Evolutionary conservation across 2,888 invertebrate species (phyloP).

Genomic region (Diadromus collaris): DNA sequence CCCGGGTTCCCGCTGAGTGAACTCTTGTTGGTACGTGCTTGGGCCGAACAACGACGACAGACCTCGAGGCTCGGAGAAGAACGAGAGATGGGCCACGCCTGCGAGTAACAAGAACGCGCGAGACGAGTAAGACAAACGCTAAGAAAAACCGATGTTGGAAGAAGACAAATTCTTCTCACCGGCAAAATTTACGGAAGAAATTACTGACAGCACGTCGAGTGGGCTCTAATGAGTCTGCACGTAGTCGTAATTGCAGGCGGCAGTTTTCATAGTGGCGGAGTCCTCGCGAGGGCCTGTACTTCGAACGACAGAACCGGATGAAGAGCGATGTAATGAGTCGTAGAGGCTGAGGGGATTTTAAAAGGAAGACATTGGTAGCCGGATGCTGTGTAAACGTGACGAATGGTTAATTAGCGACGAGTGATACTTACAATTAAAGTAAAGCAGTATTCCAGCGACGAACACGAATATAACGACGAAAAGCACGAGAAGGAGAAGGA

Average conservation of each 20-base stretch:
- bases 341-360: neutral
- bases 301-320: neutral
- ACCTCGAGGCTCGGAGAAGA: conserved; percentile 45
- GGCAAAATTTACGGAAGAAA: conserved; percentile 56
- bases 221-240: conserved; percentile 50
- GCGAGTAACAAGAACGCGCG: conserved; percentile 24
- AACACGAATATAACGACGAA: conserved; percentile 83
- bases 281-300: neutral
- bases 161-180: conserved; percentile 50
- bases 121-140: conserved; percentile 14
- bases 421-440: conserved; percentile 83
- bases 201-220: conserved; percentile 45
- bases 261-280: neutral
- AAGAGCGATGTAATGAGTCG: conserved; percentile 28
- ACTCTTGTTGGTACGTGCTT: conserved; percentile 52
- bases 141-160: neutral
- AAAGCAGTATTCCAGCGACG: conserved; percentile 83
- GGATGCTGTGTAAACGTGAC: neutral
- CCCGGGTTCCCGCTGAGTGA: conserved; percentile 42
- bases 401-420: conserved; percentile 1
- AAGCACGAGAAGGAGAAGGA: conserved; percentile 82
- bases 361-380: neutral
- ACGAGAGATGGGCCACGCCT: conserved; percentile 40
- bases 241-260: conserved; percentile 40
- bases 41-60: conserved; percentile 41